phyloP scores from a whole-genome alignment of 2,797 vertebrate species.

The Clamator glandarius region DNA sequence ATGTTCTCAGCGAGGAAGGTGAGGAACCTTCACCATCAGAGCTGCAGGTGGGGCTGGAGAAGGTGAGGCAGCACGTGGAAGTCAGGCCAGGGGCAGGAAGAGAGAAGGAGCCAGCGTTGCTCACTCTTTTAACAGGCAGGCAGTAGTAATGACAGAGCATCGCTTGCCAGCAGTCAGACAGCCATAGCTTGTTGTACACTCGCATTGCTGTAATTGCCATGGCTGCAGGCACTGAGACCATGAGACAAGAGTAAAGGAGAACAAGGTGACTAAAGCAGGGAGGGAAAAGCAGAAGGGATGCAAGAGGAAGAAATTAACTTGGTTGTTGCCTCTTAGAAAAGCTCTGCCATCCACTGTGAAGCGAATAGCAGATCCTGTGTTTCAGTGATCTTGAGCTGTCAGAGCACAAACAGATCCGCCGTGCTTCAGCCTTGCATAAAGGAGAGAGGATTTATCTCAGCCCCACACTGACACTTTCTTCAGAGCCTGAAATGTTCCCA shows the following conservation, averaged over 20 bases:
- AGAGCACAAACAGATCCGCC: background rate
- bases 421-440: background rate
- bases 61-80: background rate
- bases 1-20: background rate
- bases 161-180: background rate
- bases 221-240: constrained; percentile 19
- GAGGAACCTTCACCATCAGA: background rate
- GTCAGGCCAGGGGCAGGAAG: constrained; percentile 8
- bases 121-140: constrained; percentile 56
- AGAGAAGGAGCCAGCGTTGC: constrained; percentile 35
- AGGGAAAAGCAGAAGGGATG: background rate
- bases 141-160: constrained; percentile 66
- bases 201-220: constrained; percentile 4
- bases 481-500: background rate
- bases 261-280: background rate
- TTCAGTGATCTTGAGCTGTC: background rate
- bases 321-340: background rate
- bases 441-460: background rate
- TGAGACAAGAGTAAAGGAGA: background rate
- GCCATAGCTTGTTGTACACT: background rate
- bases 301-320: background rate
- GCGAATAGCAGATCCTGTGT: fast-evolving
- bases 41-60: background rate
- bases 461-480: background rate
- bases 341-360: background rate